phyloP scores from a whole-genome alignment of 2,888 invertebrate species.

The Leptothorax acervorum region DNA sequence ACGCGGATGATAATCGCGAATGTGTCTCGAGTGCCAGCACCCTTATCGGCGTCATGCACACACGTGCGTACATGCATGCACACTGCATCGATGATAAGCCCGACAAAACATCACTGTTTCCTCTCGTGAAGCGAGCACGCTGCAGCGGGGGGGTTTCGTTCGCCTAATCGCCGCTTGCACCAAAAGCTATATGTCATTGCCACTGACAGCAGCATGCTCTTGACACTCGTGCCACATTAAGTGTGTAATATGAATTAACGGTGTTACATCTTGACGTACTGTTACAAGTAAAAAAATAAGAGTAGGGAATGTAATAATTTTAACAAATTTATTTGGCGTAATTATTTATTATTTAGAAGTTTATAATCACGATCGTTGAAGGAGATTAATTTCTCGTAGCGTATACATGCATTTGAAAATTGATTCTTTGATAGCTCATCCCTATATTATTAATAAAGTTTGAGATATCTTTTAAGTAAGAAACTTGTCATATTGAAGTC shows the following conservation, averaged over 20 bases:
- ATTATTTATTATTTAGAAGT: not conserved
- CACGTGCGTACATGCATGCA: constrained; percentile 62
- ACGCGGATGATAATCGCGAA: constrained; percentile 37
- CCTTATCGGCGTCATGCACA: constrained; percentile 71
- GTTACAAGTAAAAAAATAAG: not conserved
- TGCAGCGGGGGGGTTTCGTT: constrained; percentile 46
- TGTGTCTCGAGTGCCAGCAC: constrained; percentile 46
- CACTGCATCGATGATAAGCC: constrained; percentile 63
- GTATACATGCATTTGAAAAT: not conserved
- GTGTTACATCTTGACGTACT: constrained; percentile 17
- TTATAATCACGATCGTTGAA: not conserved
- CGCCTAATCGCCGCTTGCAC: constrained; percentile 63
- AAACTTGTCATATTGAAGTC: not conserved
- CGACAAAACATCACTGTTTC: constrained; percentile 68
- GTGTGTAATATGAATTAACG: constrained; percentile 52
- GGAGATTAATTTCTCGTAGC: not conserved
- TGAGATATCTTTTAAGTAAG: not conserved
- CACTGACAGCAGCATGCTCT: constrained; percentile 56
- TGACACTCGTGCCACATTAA: constrained; percentile 55
- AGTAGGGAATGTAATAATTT: not conserved
- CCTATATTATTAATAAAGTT: not conserved
- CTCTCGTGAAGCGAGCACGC: constrained; percentile 32
- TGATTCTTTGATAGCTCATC: not conserved
- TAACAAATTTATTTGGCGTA: not conserved
- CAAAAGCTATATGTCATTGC: constrained; percentile 56